Conservation (phyloP, 1,140 invertebrate species). For the Cotesia chilonis region DNA sequence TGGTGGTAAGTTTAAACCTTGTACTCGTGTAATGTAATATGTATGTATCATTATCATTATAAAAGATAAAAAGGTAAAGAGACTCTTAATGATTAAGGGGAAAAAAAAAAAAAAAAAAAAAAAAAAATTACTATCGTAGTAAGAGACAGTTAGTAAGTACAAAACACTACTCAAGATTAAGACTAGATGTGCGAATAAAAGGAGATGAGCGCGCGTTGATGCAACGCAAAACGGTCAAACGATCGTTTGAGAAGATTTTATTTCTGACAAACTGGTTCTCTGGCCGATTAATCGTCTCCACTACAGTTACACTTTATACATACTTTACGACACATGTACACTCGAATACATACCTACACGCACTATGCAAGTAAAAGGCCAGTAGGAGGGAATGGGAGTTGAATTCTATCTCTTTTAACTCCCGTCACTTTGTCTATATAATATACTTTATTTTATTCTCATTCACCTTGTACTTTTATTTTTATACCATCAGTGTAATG, state of each 20-base stretch:
- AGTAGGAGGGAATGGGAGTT: slow-evolving; percentile 16
- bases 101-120: neutral
- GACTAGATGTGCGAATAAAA: slow-evolving; percentile 31
- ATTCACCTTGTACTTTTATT: slow-evolving; percentile 5
- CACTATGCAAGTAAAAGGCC: slow-evolving; percentile 19
- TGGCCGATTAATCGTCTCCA: slow-evolving; percentile 60
- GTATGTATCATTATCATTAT: slow-evolving; percentile 41
- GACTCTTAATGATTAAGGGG: neutral
- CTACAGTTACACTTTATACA: slow-evolving; percentile 30
- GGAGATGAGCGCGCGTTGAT: slow-evolving; percentile 44
- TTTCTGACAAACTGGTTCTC: slow-evolving; percentile 64
- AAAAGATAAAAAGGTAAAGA: slow-evolving; percentile 21
- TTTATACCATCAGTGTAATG: neutral
- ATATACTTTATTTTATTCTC: slow-evolving; percentile 5
- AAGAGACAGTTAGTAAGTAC: slow-evolving; percentile 18
- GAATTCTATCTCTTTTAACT: slow-evolving; percentile 17
- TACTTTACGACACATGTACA: neutral
- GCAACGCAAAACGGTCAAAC: slow-evolving; percentile 47
- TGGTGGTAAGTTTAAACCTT: slow-evolving; percentile 58
- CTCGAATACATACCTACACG: slow-evolving; percentile 2
- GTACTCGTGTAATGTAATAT: slow-evolving; percentile 29
- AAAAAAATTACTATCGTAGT: slow-evolving; percentile 35
- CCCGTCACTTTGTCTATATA: neutral
- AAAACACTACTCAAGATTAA: slow-evolving; percentile 40
- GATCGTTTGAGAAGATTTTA: slow-evolving; percentile 61